Evolutionary conservation across 2,797 vertebrate species (phyloP), one percentile per base, ranked within the genome.

Genomic region (Crax fasciolata): DNA sequence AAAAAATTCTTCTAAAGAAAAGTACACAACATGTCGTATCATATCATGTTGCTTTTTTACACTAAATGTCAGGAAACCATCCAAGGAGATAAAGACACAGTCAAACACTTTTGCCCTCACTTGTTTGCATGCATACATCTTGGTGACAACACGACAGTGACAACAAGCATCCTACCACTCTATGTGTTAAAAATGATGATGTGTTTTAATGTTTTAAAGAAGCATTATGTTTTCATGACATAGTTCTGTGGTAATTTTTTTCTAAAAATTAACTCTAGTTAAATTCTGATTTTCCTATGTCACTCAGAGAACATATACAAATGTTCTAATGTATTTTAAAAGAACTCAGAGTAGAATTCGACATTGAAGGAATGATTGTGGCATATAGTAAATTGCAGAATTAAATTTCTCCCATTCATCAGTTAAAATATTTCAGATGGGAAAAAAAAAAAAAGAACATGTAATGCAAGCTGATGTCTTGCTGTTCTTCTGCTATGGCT

Each of bases 11-110:
- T 21, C 28, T 52, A 20, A 73, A 74, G 20, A 63, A 73, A 30
- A 63, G 10, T 27, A 73, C 5, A 44, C 20, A 16, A 30, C 0
- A 0, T 19, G 21, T 9, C 6, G 52, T 21, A n/a, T 54, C 3
- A 28, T 51, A 66, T 32, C 0, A 30, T 35, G 11, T 27, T 38
- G 6, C 10, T 39, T 61, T 21, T 90, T 79, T 43, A 41, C 9
- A 48, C 28, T 54, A 85, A 54, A 46, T 54, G 49, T 23, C 24
- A 51, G 16, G 4, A 51, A 74, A 71, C 3, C 12, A 55, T 35
- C 10, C 17, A 21, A 13, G 46, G 15, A 39, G 24, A 43, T 16
- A 62, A 57, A 70, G 39, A 54, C 13, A 19, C 1, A 20, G 18
- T 51, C 10, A 71, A 13, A 32, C 1, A 38, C 5, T 39, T 85